These are phyloP conservation scores for Melitaea cinxia DNA, from an alignment of 1,140 invertebrate species.

Conservation along the genomic window DNA sequence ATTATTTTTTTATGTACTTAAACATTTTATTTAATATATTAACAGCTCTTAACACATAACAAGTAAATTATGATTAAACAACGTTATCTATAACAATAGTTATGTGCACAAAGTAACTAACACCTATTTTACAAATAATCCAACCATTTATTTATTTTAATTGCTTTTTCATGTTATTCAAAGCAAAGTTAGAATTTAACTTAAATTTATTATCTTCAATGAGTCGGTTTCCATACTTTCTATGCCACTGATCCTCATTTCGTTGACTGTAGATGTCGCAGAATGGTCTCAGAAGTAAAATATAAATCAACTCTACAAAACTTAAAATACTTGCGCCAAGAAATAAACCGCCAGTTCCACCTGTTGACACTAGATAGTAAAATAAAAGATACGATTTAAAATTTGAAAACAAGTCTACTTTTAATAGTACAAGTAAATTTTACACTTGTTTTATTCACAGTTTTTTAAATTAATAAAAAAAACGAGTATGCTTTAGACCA, in stretches of 20 bases:
- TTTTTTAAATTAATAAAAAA: too few relatives aligned
- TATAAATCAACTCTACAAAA: slow-evolving; percentile 83
- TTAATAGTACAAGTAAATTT: too few relatives aligned
- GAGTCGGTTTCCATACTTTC: slow-evolving; percentile 59
- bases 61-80: too few relatives aligned
- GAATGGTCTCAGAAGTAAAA: slow-evolving; percentile 67
- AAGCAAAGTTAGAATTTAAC: slow-evolving; percentile 1
- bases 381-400: background rate
- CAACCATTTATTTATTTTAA: background rate
- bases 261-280: slow-evolving; percentile 65
- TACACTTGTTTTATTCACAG: too few relatives aligned
- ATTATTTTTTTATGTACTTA: too few relatives aligned
- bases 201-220: slow-evolving; percentile 61
- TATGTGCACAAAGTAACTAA: background rate
- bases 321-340: slow-evolving; percentile 85
- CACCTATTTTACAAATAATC: too few relatives aligned
- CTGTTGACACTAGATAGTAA: slow-evolving; percentile 82
- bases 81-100: too few relatives aligned
- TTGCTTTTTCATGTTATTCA: background rate
- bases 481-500: too few relatives aligned
- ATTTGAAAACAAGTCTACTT: too few relatives aligned
- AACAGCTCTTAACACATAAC: too few relatives aligned
- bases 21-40: too few relatives aligned
- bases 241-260: slow-evolving; percentile 64
- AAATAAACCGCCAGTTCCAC: slow-evolving; percentile 84